Evolutionary conservation across 2,113 vertebrate species (phyloP).

Genomic region (Dromiciops gliroides): DNA sequence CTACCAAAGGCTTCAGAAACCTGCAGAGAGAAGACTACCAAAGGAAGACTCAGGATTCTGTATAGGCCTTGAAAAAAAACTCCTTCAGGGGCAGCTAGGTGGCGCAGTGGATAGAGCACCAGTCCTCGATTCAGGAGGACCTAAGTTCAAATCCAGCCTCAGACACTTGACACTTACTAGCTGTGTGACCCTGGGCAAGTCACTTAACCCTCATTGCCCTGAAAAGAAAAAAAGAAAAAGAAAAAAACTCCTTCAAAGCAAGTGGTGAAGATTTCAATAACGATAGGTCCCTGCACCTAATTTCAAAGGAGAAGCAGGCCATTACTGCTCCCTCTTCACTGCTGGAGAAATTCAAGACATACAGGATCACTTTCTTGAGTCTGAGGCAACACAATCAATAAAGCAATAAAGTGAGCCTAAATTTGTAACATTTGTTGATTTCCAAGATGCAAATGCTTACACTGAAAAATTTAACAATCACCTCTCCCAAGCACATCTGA

Average conservation of each 20-base stretch:
- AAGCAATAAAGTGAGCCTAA: neutral
- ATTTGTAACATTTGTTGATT: neutral
- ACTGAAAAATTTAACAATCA: neutral
- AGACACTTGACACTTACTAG: no score
- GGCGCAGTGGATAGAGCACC: no score
- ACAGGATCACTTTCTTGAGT: neutral
- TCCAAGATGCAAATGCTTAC: neutral
- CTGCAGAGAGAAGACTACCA: constrained; percentile 15
- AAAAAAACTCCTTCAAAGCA: neutral
- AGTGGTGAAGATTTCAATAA: neutral
- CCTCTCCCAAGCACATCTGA: neutral
- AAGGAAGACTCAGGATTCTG: neutral
- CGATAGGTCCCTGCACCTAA: neutral
- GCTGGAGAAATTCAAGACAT: constrained; percentile 44
- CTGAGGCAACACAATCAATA: neutral
- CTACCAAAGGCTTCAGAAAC: neutral
- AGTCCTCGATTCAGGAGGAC: no score
- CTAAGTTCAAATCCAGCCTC: no score
- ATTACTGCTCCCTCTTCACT: neutral
- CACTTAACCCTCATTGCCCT: no score
- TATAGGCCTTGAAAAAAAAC: neutral
- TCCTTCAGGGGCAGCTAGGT: no score
- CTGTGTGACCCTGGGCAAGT: no score
- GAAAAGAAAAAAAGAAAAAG: no score
- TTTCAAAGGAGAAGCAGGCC: neutral